Base-by-base conservation (phyloP, 2,888 invertebrate species). In the Amphipyra tragopoginis region DNA sequence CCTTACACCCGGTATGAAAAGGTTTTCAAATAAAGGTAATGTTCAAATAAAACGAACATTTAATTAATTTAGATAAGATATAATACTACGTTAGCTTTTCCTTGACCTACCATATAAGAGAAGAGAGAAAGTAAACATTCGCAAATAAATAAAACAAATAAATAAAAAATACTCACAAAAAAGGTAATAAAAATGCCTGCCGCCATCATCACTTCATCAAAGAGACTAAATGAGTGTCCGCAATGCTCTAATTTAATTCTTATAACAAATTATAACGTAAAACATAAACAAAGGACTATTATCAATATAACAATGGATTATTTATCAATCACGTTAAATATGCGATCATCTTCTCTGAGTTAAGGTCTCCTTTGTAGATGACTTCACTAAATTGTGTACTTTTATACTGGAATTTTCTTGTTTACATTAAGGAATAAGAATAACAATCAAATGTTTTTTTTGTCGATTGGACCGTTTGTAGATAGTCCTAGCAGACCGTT, bases 201-300 rank as follows among this genome's bases (percentile, higher is more conserved):
- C 13, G 10, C 40, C 60, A 42, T 66, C 33, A n/a, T 47, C 34
- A 14, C 13, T 15, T 38, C 42, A 42, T 43, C 2, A 8, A 14
- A 26, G 8, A 39, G 38, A 54, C 26, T 44, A n/a, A 34, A 34
- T 51, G 34, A 38, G 5, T 7, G 29, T 4, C 29, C 29, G 7
- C 7, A 5, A 5, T 7, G 7, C 29, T 29, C 29, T 29, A 29
- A 5, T 2, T 2, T 21, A 8, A 26, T 38, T 65, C 14, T 44
- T 39, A 11, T 14, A 33, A 49, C 13, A n/a, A 29, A 47, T 5
- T 42, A n/a, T 29, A 33, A 33, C 47, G 10, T 26, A 4, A 6
- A 21, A 6, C 26, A 26, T 9, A 36, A 58, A 65, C 65, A 65
- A 60, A 50, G 10, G 42, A 13, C 42, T 50, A 60, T 65, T 65